Base-by-base conservation (phyloP, 2,113 vertebrate species). In the Zonotrichia leucophrys region DNA sequence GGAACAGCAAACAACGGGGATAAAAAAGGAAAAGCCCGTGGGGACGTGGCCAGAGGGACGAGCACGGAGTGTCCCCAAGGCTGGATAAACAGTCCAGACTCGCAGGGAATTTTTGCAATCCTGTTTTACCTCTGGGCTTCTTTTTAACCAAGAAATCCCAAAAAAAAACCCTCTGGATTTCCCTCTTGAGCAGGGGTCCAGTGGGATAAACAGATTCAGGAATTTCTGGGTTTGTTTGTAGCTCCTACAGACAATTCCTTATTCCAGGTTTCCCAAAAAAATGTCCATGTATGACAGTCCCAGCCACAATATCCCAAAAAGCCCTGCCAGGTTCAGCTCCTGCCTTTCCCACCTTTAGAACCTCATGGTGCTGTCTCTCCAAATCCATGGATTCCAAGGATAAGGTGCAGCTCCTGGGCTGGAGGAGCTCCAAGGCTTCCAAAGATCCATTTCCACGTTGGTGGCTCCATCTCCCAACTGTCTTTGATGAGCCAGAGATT, bases 151-250 rank as follows among this genome's bases (percentile, higher is more conserved):
- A 31, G 6, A 84, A 68, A 76, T 68, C 50, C 20, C 49, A 41
- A 44, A 74, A 77, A 77, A 11, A 35, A 3, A 0, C 3, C 9
- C 28, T 41, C 58, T 23, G 87, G 47, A 31, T 64, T 27, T 4
- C 37, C 37, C 37, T 37, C 37, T 37, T 37, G 37, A 37, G 37
- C 37, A 37, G 37, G 37, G 37, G 37, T 37, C 37, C 37, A 37
- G 37, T 7, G 44, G 30, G 28, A 60, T 33, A 19, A 63, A 59
- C 17, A 19, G 5, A 22, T 9, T 1, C 10, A 5, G 15, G 33
- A 20, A 27, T 31, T 55, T 15, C 21, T 39, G 21, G 27, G 5
- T 53, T 15, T 0, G 0, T 31, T 25, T 79, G 56, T 47, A 59
- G 23, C 41, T 74, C 33, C 46, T 33, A 13, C 2, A 15, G 44